Percentiles rank a stretch among this genome's conserved stretches.
These are phyloP conservation scores for Sphaerodactylus townsendi DNA, from an alignment of 2,113 vertebrate genomes.

Conservation along the genomic window DNA sequence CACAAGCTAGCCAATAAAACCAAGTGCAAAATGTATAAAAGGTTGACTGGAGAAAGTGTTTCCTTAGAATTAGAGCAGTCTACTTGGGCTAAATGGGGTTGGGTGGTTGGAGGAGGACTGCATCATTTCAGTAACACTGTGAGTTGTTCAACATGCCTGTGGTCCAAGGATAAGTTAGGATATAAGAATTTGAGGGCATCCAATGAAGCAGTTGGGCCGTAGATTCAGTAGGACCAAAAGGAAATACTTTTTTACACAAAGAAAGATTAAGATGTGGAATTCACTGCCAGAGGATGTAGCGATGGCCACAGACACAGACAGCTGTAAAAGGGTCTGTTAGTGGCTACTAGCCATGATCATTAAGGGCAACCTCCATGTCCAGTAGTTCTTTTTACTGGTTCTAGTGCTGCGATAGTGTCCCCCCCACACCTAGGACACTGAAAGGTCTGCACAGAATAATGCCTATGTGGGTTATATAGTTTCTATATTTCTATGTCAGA, in stretches of 20 bases:
- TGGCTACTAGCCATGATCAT: no score
- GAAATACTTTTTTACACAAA: no score
- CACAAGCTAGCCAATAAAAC: background rate
- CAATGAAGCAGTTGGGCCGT: no score
- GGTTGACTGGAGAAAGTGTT: background rate
- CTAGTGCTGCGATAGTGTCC: no score
- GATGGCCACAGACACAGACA: no score
- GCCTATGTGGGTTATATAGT: background rate
- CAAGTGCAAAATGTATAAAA: background rate
- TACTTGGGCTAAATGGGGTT: background rate
- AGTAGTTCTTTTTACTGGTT: no score
- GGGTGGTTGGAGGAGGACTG: background rate
- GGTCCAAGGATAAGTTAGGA: background rate
- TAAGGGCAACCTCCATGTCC: no score
- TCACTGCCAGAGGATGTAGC: no score
- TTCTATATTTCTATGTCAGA: background rate
- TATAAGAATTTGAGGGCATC: no score
- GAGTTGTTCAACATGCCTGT: background rate
- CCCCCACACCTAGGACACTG: constrained; percentile 6
- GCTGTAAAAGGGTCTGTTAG: no score
- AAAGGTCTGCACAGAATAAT: constrained; percentile 10
- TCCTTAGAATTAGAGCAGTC: background rate
- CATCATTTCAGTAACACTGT: background rate
- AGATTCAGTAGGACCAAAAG: no score
- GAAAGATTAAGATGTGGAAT: no score